A percentile compares a stretch with the other conserved stretches of the same genome.
phyloP scores from a whole-genome alignment of 2,888 invertebrate genomes.

The Lasioglossum pauxillum region DNA sequence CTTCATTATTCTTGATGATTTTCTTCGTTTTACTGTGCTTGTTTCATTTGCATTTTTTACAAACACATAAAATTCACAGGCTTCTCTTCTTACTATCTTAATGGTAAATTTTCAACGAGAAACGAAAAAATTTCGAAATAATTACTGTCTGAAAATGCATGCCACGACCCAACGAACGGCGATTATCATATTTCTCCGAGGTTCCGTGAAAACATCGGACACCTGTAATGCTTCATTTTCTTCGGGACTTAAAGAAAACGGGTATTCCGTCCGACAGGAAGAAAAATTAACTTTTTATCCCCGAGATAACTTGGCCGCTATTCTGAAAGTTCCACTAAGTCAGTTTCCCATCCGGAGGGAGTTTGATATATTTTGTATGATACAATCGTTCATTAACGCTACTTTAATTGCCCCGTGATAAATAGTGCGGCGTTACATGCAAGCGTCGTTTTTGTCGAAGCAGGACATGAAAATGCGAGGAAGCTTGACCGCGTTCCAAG shows the following conservation, averaged over 20 bases:
- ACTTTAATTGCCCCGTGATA: constrained; percentile 43
- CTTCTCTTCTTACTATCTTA: background rate
- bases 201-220: background rate
- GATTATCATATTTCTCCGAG: constrained; percentile 31
- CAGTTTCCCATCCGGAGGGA: background rate
- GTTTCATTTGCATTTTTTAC: background rate
- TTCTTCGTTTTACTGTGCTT: background rate
- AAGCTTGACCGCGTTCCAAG: constrained; percentile 11
- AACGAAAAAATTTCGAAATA: background rate
- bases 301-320: constrained; percentile 26
- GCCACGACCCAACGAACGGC: background rate
- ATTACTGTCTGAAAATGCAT: background rate
- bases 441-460: background rate
- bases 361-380: constrained; percentile 20
- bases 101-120: background rate
- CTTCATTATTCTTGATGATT: background rate
- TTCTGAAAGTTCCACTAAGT: constrained; percentile 30
- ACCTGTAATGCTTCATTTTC: background rate
- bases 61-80: background rate
- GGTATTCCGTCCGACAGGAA: constrained; percentile 22
- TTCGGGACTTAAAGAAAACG: background rate
- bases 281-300: constrained; percentile 40
- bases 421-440: constrained; percentile 24
- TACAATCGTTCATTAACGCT: constrained; percentile 33
- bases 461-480: background rate